Evolutionary conservation across 2,113 vertebrate genomes (phyloP), one percentile per base, ranked within the genome.

Genomic region (Triplophysa siluroides): DNA sequence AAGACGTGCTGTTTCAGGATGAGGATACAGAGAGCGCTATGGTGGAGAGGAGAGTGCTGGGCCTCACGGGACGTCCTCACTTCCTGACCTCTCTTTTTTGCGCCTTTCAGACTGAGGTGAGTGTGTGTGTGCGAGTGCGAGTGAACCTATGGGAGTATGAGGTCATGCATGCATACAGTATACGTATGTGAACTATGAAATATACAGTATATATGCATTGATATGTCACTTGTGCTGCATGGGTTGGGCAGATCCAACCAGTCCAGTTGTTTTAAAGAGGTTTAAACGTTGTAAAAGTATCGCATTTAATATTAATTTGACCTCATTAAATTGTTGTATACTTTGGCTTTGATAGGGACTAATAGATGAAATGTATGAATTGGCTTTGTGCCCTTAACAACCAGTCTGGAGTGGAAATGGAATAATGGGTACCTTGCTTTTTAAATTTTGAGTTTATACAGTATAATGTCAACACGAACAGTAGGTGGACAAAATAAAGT

Each of bases 11-110:
- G 23, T 95, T 96, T 83, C 96, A 97, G 90, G 96, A 97, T 0
- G 96, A 97, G 21, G 96, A 97, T 67, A 96, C 95, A 0, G 96
- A 96, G 89, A 96, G 96, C 26, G 96, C 96, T n/a, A 89, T 97
- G 87, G 96, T 97, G 87, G 96, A 97, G 88, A 92, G 95, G 81
- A 92, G 95, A 16, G 95, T 97, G 23, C 90, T 97, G 82, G 95
- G 93, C 0, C 90, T 97, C n/a, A 54, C 85, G 13, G 91, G 92
- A 0, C 91, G 94, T 24, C 96, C 96, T 0, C 94, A 96, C 89
- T 97, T 97, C 84, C 95, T 97, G 83, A 97, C 96, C 0, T 92
- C 94, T 8, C 94, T 97, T 10, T 95, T 95, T 85, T 93, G 93
- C 45, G 95, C 95, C 78, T 97, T 97, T 88, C 96, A 97, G 91